A percentile compares a stretch with the other conserved stretches of the same genome.
Evolutionary conservation across 2,113 vertebrate genomes (phyloP).

Genomic region (Chaetodon auriga): DNA sequence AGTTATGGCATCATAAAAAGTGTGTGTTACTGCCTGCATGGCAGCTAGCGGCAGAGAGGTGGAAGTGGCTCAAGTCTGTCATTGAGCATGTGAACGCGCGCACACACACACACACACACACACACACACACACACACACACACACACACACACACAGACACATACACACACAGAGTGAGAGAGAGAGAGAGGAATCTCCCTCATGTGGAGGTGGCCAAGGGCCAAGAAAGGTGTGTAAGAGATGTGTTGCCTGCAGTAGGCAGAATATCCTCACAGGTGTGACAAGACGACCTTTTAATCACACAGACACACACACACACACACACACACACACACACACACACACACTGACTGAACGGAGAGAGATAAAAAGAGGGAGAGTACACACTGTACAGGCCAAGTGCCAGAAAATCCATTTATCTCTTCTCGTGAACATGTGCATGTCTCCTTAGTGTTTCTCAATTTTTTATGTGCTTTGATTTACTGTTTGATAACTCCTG

Average conservation of each 20-base stretch:
- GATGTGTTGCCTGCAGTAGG: slow-evolving; percentile 33
- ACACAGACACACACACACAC: slow-evolving; percentile 38
- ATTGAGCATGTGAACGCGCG: slow-evolving; percentile 26
- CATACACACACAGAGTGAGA: not conserved
- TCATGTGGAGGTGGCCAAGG: slow-evolving; percentile 36
- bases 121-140: slow-evolving; percentile 2
- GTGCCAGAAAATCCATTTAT: slow-evolving; percentile 58
- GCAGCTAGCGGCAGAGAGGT: slow-evolving; percentile 13
- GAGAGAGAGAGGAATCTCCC: slow-evolving; percentile 45
- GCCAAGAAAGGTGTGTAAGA: slow-evolving; percentile 52
- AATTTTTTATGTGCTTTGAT: slow-evolving; percentile 50
- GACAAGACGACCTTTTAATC: slow-evolving; percentile 56
- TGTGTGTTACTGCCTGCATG: not conserved
- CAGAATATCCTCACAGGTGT: slow-evolving; percentile 53
- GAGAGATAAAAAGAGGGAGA: slow-evolving; percentile 44
- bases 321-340: not conserved
- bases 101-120: not conserved
- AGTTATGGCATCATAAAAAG: not conserved
- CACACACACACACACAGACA: slow-evolving; percentile 3
- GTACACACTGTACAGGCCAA: slow-evolving; percentile 24
- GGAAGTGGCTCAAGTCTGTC: slow-evolving; percentile 35
- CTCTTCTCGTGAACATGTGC: slow-evolving; percentile 42
- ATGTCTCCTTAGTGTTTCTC: slow-evolving; percentile 26
- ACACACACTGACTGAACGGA: slow-evolving; percentile 26
- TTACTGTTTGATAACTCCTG: slow-evolving; percentile 49